Conservation (phyloP, 2,888 invertebrate species). For the Acheta domesticus region DNA sequence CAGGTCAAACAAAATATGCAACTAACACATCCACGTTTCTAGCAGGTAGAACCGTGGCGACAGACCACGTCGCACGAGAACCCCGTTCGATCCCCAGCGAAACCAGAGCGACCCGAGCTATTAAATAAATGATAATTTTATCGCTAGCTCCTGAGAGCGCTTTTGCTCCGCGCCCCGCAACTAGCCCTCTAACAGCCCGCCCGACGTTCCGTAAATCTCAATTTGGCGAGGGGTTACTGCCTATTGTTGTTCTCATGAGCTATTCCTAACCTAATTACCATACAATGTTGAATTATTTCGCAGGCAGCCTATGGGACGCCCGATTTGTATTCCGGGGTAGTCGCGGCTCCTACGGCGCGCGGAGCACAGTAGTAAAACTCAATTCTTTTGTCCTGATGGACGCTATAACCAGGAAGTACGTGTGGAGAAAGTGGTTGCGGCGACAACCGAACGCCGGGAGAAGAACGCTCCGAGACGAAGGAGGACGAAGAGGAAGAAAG, state of each 20-base stretch:
- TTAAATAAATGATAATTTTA: not conserved
- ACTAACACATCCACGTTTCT: too few relatives aligned
- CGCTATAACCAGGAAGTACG: not conserved
- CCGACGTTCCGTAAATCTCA: constrained; percentile 1
- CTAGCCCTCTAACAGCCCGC: not conserved
- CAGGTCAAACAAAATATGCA: too few relatives aligned
- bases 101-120: too few relatives aligned
- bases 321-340: constrained; percentile 24
- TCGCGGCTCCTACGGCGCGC: not conserved
- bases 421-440: constrained; percentile 1
- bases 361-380: not conserved
- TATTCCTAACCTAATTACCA: constrained; percentile 23
- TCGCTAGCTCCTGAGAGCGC: not conserved
- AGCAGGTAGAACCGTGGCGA: too few relatives aligned
- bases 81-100: too few relatives aligned
- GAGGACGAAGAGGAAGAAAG: not conserved
- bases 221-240: constrained; percentile 8
- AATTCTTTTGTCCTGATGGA: constrained; percentile 18
- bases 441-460: not conserved
- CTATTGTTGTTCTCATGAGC: constrained; percentile 11
- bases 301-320: not conserved
- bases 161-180: not conserved
- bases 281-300: constrained; percentile 28
- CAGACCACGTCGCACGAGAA: too few relatives aligned
- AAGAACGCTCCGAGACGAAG: not conserved